Evolutionary conservation across 2,113 vertebrate species (phyloP), one percentile per base, ranked within the genome.

Genomic region (Elachura formosa): DNA sequence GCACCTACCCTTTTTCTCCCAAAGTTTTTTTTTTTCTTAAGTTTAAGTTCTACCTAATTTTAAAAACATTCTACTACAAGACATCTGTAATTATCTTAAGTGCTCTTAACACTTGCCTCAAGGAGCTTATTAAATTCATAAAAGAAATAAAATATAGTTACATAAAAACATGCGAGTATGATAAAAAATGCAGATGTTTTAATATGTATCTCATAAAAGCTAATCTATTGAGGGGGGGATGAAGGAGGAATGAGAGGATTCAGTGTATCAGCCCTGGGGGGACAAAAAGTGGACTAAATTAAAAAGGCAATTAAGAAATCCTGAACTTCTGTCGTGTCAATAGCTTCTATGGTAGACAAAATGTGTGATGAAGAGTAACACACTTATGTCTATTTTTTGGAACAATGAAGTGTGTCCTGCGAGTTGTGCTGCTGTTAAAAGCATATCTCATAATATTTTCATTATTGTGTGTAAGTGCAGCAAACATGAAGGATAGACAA

Each of bases 251-350:
- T 49, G 34, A 83, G 59, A 28, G 31, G 51, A 96, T 82, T 92
- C 55, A 59, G 51, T 74, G 14, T 69, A 63, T 77, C 67, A 87
- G 48, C 91, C 91, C 78, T 85, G 46, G 22, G 55, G 85, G 43
- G 38, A 23, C 51, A 67, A 93, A 82, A 93, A 89, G 87, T 75
- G 67, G 92, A 95, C 75, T 78, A 95, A 94, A 95, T 87, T 96
- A 72, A 95, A 95, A 97, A 97, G 72, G 76, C 90, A 97, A 95
- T 96, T 97, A 96, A 96, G 72, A 79, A 97, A 92, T 87, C 73
- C 83, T 90, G 77, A 97, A 90, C 56, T 61, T 93, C 77, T 0
- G 2, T 38, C 0, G 8, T 95, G 93, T 91, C 95, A 96, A 90
- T 61, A 90, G 40, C 45, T 94, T 96, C 85, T 52, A 61, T 56